Percentiles rank a stretch among this genome's conserved stretches.
Evolutionary conservation across 2,797 vertebrate genomes (phyloP).

Genomic region (Takifugu ocellatus): DNA sequence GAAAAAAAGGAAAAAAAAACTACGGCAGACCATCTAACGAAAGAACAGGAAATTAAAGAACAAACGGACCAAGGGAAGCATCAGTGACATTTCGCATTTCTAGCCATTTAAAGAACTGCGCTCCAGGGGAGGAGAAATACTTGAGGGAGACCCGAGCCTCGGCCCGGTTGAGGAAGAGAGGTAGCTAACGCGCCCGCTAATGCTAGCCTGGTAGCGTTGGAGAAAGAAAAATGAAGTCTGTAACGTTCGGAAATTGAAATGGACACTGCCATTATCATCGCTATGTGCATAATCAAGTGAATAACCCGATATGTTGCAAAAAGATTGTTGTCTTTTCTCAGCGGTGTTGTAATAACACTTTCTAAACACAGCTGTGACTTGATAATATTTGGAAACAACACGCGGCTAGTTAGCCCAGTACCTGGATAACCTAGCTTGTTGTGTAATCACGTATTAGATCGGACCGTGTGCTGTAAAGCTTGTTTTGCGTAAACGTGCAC

Average conservation of each 20-base stretch:
- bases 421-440: slow-evolving; percentile 55
- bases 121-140: slow-evolving; percentile 26
- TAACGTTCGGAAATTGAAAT: not conserved
- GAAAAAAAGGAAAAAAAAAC: slow-evolving; percentile 53
- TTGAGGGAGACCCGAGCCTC: slow-evolving; percentile 36
- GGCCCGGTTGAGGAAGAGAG: slow-evolving; percentile 60
- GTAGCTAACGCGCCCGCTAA: slow-evolving; percentile 60
- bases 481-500: not conserved
- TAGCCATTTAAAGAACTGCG: slow-evolving; percentile 12
- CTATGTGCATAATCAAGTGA: not conserved
- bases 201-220: slow-evolving; percentile 48
- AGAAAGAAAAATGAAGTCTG: slow-evolving; percentile 9
- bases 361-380: not conserved
- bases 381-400: slow-evolving; percentile 44
- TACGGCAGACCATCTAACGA: slow-evolving; percentile 28
- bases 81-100: not conserved
- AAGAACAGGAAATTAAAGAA: slow-evolving; percentile 21
- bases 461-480: not conserved
- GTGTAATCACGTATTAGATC: slow-evolving; percentile 44
- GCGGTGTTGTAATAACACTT: not conserved
- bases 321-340: no score
- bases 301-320: not conserved
- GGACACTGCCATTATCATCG: fast-evolving
- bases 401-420: slow-evolving; percentile 57
- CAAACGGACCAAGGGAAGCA: not conserved